Evolutionary conservation across 2,113 vertebrate genomes (phyloP), one percentile per base, ranked within the genome.

Genomic region (Ceyx melanurus): DNA sequence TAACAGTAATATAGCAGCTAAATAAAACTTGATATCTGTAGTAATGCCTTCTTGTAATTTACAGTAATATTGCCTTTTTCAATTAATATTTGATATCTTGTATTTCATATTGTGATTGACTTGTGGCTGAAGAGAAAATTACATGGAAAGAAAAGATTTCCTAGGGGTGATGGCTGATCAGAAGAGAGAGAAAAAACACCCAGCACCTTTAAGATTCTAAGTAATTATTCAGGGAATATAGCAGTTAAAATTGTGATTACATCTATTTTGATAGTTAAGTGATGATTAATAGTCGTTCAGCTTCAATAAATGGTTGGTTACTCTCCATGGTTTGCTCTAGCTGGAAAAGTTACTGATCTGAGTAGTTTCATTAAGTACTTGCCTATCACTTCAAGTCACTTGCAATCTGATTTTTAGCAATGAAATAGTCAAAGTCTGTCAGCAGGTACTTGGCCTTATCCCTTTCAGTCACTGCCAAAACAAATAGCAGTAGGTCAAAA

Each of bases 401-500:
- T 2, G 8, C 35, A 78, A 45, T 79, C 60, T 82, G 60, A 85
- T 70, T 94, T 94, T 93, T 86, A 77, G 92, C 60, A 92, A 95
- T 88, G 82, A 92, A 92, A 64, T 60, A 84, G 70, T 40, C 46
- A 66, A 85, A 79, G 46, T 58, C 62, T 87, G 66, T 74, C 66
- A 93, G 57, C 57, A 78, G 26, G 65, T 82, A 73, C 77, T 70
- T 92, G 70, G 70, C 28, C 56, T 91, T 64, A 82, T 54, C 46
- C 75, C 12, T 79, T 92, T 83, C 25, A 94, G 48, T 80, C 60
- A n/a, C n/a, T 86, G 88, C 88, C 92, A 93, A 90, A 90, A 33
- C 51, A 83, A 88, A 86, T 74, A 71, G 60, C 43, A 94, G 83
- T 85, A 86, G 76, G 68, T 88, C 43, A 88, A 88, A 94, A 93